Evolutionary conservation across 2,888 invertebrate species (phyloP), one percentile per base, ranked within the genome.

Genomic region (Morpho helenor): DNA sequence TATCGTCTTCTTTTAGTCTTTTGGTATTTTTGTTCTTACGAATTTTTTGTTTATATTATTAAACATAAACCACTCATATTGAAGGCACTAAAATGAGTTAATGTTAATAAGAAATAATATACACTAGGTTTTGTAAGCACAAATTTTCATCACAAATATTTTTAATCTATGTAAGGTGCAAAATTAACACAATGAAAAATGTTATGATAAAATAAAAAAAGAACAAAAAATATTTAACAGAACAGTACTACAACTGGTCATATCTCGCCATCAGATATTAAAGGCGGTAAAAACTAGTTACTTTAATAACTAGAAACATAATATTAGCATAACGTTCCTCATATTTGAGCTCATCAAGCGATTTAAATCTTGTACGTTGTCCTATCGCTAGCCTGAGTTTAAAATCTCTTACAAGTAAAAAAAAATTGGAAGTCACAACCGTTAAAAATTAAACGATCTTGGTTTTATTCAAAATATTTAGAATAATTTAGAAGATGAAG

Each of bases 211-310:
- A 5, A 23, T 3, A 7, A 43, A 3, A 16, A 5, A 50, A 42
- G 8, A 47, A 31, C 5, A 52, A 43, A 48, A 42, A 43, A 54
- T 58, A 71, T 75, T 75, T 74, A 78, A 77, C 69, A 76, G 79
- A 84, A 84, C 85, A 86, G 83, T 79, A 79, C 76, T 72, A 78
- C 42, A 58, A 78, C 60, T 59, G 64, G 53, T 70, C 62, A 61
- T 59, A 72, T 71, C 66, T 67, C 68, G 72, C 66, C 61, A 64
- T 65, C 64, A 53, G 70, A 64, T 65, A 63, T 63, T 66, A 73
- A 70, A 69, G 79, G 77, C 78, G 74, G 75, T 75, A 67, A 64
- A 64, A 69, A 74, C 71, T 73, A 68, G 70, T 69, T 72, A 74
- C 31, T 48, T 59, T 31, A 5, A 74, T 43, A 43, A 8, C 43